phyloP scores from a whole-genome alignment of 2,888 invertebrate species.

The Pammene fasciana region DNA sequence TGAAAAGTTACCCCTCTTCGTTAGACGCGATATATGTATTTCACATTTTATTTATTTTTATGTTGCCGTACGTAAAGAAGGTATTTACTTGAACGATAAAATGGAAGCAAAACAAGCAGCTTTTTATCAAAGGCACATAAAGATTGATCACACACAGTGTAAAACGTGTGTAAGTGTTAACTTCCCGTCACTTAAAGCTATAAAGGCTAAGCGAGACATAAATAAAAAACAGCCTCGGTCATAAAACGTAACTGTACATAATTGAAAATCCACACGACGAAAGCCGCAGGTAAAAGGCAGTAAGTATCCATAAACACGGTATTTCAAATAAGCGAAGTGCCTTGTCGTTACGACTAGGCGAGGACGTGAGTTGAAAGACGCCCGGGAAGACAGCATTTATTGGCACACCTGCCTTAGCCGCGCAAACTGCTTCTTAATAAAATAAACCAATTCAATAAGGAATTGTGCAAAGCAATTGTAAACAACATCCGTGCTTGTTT shows the following conservation, averaged over 20 bases:
- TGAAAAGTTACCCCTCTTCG: constrained; percentile 31
- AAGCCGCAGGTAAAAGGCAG: constrained; percentile 50
- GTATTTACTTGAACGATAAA: constrained; percentile 12
- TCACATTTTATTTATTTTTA: constrained; percentile 25
- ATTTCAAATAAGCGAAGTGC: constrained; percentile 73
- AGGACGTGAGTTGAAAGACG: constrained; percentile 72
- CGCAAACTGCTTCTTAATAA: constrained; percentile 35
- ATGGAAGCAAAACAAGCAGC: constrained; percentile 11
- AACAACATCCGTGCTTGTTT: not conserved
- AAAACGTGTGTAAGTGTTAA: constrained; percentile 26
- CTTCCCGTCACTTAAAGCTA: constrained; percentile 29
- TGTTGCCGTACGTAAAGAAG: constrained; percentile 1
- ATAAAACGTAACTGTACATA: constrained; percentile 40
- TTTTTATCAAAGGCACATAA: constrained; percentile 27
- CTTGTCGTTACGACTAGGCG: constrained; percentile 67
- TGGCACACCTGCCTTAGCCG: constrained; percentile 70
- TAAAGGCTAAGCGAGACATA: constrained; percentile 39
- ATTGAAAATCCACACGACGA: constrained; percentile 40
- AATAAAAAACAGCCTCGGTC: constrained; percentile 32
- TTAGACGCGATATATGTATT: constrained; percentile 28
- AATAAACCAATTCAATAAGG: constrained; percentile 35
- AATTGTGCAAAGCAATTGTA: constrained; percentile 7
- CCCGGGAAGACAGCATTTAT: constrained; percentile 63
- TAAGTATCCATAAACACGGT: constrained; percentile 75
- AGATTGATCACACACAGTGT: constrained; percentile 14